Percentiles rank a stretch among this genome's conserved stretches.
Conservation (phyloP, 2,888 invertebrate genomes). For the Ophioninae sp. region DNA sequence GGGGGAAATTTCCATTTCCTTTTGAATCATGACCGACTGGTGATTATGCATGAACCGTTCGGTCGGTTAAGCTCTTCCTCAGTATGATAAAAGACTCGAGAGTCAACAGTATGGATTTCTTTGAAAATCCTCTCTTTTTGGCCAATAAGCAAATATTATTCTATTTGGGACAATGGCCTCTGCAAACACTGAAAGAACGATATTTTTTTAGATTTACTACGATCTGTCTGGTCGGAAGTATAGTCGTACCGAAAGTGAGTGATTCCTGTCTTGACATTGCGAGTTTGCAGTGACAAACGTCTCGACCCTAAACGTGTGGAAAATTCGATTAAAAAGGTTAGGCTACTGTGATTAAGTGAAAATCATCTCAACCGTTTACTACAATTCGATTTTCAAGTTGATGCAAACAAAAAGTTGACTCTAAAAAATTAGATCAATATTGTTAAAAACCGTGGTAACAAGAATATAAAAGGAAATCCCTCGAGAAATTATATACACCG, state of each 20-base stretch:
- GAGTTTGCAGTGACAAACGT: neutral
- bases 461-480: no score
- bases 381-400: no score
- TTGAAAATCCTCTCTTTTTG: conserved; percentile 41
- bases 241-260: conserved; percentile 49
- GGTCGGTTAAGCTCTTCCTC: neutral
- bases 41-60: neutral
- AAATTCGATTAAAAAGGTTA: neutral
- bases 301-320: no score
- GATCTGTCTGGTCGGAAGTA: conserved; percentile 42
- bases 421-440: no score
- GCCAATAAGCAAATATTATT: conserved; percentile 45
- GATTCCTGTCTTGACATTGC: neutral
- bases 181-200: conserved; percentile 41
- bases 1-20: conserved; percentile 5
- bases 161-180: conserved; percentile 55
- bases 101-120: conserved; percentile 45
- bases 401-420: no score
- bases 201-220: conserved; percentile 31
- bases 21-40: neutral
- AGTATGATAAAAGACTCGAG: conserved; percentile 25
- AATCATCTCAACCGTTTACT: no score
- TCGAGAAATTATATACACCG: no score
- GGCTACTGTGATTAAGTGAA: no score
- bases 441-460: no score